Percentiles rank a stretch among this genome's conserved stretches.
phyloP scores from a whole-genome alignment of 2,797 vertebrate genomes.

The Sebastes steindachneri region DNA sequence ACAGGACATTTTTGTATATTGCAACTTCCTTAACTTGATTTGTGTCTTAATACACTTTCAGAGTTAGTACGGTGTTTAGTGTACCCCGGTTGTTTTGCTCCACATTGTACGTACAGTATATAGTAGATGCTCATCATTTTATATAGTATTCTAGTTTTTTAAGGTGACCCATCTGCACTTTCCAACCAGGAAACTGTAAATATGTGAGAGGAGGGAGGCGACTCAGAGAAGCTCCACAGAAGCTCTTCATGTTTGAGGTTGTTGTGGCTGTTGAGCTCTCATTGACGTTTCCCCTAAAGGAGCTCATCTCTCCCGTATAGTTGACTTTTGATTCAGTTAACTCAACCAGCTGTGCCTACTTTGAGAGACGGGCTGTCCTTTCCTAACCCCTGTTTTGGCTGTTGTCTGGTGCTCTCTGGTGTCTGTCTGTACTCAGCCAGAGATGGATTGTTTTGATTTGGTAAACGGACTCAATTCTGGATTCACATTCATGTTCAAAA shows the following conservation, averaged over 20 bases:
- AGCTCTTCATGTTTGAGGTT: not conserved
- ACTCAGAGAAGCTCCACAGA: not conserved
- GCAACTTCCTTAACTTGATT: not conserved
- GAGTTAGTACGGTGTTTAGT: rapidly evolving
- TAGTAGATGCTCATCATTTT: not conserved
- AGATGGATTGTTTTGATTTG: not conserved
- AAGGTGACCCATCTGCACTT: not conserved
- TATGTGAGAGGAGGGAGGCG: not conserved
- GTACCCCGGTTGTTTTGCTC: too few species aligned
- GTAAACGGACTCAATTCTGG: not conserved
- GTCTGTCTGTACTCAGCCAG: not conserved
- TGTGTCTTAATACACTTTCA: not conserved
- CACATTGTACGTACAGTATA: too few species aligned
- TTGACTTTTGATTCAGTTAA: not conserved
- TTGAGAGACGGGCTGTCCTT: not conserved
- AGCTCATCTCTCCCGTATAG: not conserved
- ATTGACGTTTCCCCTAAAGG: not conserved
- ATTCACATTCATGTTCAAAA: not conserved
- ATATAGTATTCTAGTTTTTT: not conserved
- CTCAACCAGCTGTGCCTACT: not conserved
- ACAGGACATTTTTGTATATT: not conserved
- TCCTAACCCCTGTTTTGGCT: not conserved
- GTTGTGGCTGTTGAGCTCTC: not conserved
- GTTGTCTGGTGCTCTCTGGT: not conserved
- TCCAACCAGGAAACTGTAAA: not conserved